A percentile compares a stretch with the other conserved stretches of the same genome.
Evolutionary conservation across 1,140 invertebrate species (phyloP).

Genomic region (Drosophila mauritiana): DNA sequence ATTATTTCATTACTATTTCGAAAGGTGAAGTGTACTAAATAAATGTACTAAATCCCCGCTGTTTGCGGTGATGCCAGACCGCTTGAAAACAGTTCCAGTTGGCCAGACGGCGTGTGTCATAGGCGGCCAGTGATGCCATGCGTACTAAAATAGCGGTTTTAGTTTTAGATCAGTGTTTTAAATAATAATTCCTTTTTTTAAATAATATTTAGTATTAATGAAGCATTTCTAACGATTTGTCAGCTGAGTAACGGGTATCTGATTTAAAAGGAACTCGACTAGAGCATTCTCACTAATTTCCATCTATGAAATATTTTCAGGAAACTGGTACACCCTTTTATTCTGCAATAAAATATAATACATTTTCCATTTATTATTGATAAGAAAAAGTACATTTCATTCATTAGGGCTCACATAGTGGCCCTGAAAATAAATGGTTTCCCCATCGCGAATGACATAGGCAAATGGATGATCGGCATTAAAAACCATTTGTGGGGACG

Average conservation of each 20-base stretch:
- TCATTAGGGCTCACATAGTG: neutral
- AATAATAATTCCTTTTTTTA: neutral
- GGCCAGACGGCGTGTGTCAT: neutral
- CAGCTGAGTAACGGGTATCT: no score
- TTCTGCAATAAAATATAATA: no score
- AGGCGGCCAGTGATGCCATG: neutral
- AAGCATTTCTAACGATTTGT: no score
- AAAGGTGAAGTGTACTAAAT: neutral
- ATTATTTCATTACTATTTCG: no score
- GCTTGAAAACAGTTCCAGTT: neutral
- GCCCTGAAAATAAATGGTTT: conserved; percentile 1
- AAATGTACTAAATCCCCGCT: neutral
- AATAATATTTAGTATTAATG: no score
- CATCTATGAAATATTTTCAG: no score
- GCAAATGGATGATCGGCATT: conserved; percentile 68
- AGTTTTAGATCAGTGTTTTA: neutral
- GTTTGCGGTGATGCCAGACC: neutral
- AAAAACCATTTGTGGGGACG: neutral
- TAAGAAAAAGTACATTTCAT: no score
- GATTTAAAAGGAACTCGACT: no score
- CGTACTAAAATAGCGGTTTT: neutral
- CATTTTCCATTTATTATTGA: no score
- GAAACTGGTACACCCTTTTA: no score
- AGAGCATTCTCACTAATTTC: no score
- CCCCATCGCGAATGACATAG: conserved; percentile 12